Percentiles rank a stretch among this genome's conserved stretches.
Evolutionary conservation across 1,140 invertebrate genomes (phyloP).

Genomic region (Laupala kohalensis): DNA sequence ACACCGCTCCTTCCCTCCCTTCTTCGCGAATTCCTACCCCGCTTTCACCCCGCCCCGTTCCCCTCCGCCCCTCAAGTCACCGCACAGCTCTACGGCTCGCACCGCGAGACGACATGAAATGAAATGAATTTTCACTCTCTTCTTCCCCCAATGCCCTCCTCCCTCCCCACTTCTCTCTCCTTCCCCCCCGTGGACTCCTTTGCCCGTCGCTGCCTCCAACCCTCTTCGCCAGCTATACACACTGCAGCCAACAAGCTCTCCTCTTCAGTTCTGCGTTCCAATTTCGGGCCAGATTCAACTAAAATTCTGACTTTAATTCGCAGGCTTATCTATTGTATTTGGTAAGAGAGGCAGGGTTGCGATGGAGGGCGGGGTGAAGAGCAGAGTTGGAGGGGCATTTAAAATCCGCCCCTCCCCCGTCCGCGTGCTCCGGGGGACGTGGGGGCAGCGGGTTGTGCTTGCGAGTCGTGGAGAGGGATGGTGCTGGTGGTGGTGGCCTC

Average conservation of each 20-base stretch:
- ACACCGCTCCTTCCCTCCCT: not conserved
- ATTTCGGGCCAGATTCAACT: slow-evolving; percentile 15
- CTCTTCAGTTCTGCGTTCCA: slow-evolving; percentile 12
- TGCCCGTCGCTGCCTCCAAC: slow-evolving; percentile 12
- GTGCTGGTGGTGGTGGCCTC: not conserved
- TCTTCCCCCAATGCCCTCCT: not conserved
- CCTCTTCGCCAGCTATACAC: slow-evolving; percentile 11
- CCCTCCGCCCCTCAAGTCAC: not conserved
- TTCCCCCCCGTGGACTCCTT: not conserved
- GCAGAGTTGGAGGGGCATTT: slow-evolving; percentile 4
- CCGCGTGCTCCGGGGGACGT: not conserved
- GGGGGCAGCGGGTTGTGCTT: no score
- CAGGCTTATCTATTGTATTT: slow-evolving; percentile 17
- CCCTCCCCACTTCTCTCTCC: not conserved
- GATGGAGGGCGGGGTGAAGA: not conserved
- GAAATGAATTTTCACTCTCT: slow-evolving; percentile 15
- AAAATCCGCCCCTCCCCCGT: slow-evolving; percentile 2
- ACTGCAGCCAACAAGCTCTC: slow-evolving; percentile 15
- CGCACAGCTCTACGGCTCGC: not conserved
- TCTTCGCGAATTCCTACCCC: no score
- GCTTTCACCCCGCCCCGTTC: not conserved
- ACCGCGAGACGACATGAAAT: slow-evolving; percentile 15
- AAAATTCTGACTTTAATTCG: slow-evolving; percentile 17
- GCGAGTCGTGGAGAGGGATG: not conserved
- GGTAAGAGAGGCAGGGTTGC: slow-evolving; percentile 7